Conservation (phyloP, 2,888 invertebrate species). For the Nomada goodeniana region DNA sequence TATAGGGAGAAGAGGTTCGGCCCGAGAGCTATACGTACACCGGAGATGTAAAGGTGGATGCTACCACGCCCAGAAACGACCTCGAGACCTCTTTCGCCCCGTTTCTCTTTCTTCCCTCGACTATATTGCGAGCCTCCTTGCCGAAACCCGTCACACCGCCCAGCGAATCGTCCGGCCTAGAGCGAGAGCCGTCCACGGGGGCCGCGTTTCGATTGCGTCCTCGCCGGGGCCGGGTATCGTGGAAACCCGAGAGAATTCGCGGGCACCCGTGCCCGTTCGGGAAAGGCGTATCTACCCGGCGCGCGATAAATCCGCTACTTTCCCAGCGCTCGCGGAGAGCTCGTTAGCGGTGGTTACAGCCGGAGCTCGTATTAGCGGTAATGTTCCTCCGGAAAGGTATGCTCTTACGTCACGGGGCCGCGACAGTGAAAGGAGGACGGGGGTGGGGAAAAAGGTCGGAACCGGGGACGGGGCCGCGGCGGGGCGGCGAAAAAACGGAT, state of each 20-base stretch:
- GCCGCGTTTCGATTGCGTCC: too few species aligned
- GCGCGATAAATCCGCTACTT: slow-evolving; percentile 6
- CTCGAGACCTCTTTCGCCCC: slow-evolving; percentile 74
- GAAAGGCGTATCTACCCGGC: background rate
- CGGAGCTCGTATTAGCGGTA: slow-evolving; percentile 58
- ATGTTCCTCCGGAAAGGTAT: slow-evolving; percentile 39
- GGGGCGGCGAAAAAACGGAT: slow-evolving; percentile 50
- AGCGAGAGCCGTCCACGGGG: background rate
- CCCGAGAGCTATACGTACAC: slow-evolving; percentile 53
- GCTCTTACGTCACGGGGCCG: slow-evolving; percentile 48
- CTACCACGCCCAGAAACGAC: slow-evolving; percentile 81
- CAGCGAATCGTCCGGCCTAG: slow-evolving; percentile 19
- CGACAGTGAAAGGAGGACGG: slow-evolving; percentile 44
- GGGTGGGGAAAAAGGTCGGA: slow-evolving; percentile 34
- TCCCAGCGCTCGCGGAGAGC: slow-evolving; percentile 28
- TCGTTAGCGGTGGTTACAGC: slow-evolving; percentile 72
- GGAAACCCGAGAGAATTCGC: too few species aligned
- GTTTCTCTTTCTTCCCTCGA: slow-evolving; percentile 66
- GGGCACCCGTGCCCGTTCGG: too few species aligned
- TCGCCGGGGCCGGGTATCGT: too few species aligned
- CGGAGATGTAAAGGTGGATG: slow-evolving; percentile 76
- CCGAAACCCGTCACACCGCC: slow-evolving; percentile 33
- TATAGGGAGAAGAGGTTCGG: slow-evolving; percentile 49
- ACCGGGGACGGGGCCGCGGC: background rate
- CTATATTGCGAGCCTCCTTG: slow-evolving; percentile 63